phyloP scores from a whole-genome alignment of 1,140 invertebrate genomes.

The Dinoponera quadriceps region DNA sequence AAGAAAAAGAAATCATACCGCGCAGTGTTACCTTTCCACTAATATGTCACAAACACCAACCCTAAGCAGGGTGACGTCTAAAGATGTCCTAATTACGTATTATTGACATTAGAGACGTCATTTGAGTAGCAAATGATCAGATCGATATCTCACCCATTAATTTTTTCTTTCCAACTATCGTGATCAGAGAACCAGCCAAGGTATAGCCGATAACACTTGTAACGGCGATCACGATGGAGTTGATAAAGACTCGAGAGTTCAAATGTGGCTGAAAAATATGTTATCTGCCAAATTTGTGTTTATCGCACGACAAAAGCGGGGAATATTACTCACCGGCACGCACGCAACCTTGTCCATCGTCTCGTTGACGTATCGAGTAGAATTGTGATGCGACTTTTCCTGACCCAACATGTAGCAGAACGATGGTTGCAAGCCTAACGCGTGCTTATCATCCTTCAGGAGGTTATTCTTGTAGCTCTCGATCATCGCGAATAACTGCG shows the following conservation, averaged over 20 bases:
- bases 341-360: slow-evolving; percentile 23
- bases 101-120: too few relatives aligned
- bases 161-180: slow-evolving; percentile 80
- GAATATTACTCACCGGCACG: slow-evolving; percentile 55
- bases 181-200: slow-evolving; percentile 81
- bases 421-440: slow-evolving; percentile 47
- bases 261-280: slow-evolving; percentile 69
- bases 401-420: slow-evolving; percentile 75
- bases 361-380: slow-evolving; percentile 20
- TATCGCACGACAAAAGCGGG: neutral
- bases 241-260: slow-evolving; percentile 81
- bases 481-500: slow-evolving; percentile 81
- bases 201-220: slow-evolving; percentile 82
- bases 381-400: slow-evolving; percentile 41
- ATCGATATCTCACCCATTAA: slow-evolving; percentile 76
- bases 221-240: slow-evolving; percentile 82
- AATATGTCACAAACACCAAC: too few relatives aligned
- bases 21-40: neutral
- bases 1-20: too few relatives aligned
- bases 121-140: neutral
- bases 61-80: too few relatives aligned
- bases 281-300: neutral
- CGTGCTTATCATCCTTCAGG: neutral
- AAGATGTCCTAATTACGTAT: too few relatives aligned
- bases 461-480: slow-evolving; percentile 77